A percentile compares a stretch with the other conserved stretches of the same genome.
Conservation (phyloP, 2,797 vertebrate species). For the Ammospiza maritima region DNA sequence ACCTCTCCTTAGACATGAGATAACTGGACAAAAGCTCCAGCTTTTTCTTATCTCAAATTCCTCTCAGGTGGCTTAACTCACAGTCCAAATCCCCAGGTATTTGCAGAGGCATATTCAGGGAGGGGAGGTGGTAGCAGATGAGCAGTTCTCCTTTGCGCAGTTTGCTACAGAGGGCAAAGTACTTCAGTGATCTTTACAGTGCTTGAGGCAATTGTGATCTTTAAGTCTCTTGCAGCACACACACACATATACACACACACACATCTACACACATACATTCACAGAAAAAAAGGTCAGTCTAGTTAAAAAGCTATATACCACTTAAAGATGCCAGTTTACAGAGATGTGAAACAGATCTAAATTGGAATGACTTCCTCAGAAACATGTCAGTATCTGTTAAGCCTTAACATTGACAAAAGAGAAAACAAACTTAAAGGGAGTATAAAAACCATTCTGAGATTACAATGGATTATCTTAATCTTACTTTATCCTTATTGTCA, state of each 20-base stretch:
- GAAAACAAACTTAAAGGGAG: neutral
- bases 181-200: rapidly evolving
- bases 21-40: neutral
- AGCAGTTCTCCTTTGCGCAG: neutral
- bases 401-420: neutral
- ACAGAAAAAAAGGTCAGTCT: neutral
- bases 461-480: neutral
- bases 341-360: neutral
- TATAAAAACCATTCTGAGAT: neutral
- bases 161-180: neutral
- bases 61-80: neutral
- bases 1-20: neutral
- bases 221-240: neutral
- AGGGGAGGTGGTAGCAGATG: neutral
- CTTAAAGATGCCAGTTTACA: neutral
- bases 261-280: no score
- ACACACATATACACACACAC: neutral
- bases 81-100: neutral
- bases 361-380: neutral
- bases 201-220: neutral
- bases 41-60: neutral
- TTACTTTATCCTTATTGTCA: neutral
- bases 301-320: neutral
- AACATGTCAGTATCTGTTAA: neutral
- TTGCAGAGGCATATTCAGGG: neutral